Conservation (phyloP, 2,888 invertebrate species). For the Listrodromus nycthemerus region DNA sequence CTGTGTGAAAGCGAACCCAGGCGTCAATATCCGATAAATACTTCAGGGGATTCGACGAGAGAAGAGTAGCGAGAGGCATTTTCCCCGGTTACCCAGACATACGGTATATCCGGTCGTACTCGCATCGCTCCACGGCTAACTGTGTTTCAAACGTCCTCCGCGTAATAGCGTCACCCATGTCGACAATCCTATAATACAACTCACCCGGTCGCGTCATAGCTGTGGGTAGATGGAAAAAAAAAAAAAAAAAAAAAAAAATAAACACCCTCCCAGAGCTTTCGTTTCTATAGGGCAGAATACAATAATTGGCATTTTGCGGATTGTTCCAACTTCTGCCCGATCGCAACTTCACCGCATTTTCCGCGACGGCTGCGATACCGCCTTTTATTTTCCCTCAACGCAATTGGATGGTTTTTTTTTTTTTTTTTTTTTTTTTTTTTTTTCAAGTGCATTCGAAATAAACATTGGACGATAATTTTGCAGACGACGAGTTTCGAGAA, state of each 20-base stretch:
- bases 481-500: not conserved
- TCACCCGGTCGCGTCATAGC: not conserved
- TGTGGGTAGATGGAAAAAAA: not conserved
- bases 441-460: not conserved
- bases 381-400: not conserved
- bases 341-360: not conserved
- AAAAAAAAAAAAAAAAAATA: constrained; percentile 20
- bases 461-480: not conserved
- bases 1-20: constrained; percentile 7
- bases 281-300: constrained; percentile 5
- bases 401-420: too few relatives aligned
- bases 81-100: constrained; percentile 35
- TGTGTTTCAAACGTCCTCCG: constrained; percentile 8
- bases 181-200: constrained; percentile 4
- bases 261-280: constrained; percentile 8
- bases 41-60: constrained; percentile 42
- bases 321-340: not conserved
- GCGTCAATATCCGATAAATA: constrained; percentile 50
- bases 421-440: too few relatives aligned
- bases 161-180: constrained; percentile 39
- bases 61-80: constrained; percentile 35
- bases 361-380: not conserved
- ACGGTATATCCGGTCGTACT: constrained; percentile 1
- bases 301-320: constrained; percentile 3
- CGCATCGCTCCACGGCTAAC: not conserved